Base-by-base conservation (phyloP, 2,113 vertebrate genomes). In the Toxotes chatareus region DNA sequence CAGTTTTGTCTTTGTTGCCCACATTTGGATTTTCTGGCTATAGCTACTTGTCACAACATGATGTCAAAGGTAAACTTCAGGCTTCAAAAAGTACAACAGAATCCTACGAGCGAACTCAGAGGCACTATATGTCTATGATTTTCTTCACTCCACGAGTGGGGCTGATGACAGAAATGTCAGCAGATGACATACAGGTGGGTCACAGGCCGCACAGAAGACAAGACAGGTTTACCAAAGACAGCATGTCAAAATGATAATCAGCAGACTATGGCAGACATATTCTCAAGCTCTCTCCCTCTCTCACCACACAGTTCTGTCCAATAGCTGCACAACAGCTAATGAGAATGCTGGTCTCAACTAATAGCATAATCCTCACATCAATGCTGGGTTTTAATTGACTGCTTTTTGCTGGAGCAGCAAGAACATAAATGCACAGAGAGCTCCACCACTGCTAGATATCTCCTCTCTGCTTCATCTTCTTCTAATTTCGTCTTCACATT, bases 341-440 rank as follows among this genome's bases (percentile, higher is more conserved):
- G 86, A 86, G 81, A 92, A 91, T 60, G 31, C 80, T 79, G 36
- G 73, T 71, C 76, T 76, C 65, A 75, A 65, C 90, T 88, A 92
- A 92, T 86, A 86, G 83, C 86, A 86, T 91, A 92, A 92, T 89
- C 86, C 90, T 86, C 76, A 92, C 90, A 90, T 94, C 89, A 92
- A 90, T 88, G 83, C 80, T 63, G 80, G 55, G 34, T 79, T 91
- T 92, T 91, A 88, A 90, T 88, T 88, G 84, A 88, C 77, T 83
- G 86, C 81, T 71, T 91, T 88, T 82, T 90, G 82, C 82, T 66
- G 16, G 64, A 70, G 68, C 79, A 84, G 82, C 75, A 82, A 84
- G 64, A 79, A 88, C 70, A 80, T 62, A 87, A 88, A 88, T 57
- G 71, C 82, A 73, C 44, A 67, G 61, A 79, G 86, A 72, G 84